Base-by-base conservation (phyloP, 2,113 vertebrate genomes). In the Dascyllus trimaculatus region DNA sequence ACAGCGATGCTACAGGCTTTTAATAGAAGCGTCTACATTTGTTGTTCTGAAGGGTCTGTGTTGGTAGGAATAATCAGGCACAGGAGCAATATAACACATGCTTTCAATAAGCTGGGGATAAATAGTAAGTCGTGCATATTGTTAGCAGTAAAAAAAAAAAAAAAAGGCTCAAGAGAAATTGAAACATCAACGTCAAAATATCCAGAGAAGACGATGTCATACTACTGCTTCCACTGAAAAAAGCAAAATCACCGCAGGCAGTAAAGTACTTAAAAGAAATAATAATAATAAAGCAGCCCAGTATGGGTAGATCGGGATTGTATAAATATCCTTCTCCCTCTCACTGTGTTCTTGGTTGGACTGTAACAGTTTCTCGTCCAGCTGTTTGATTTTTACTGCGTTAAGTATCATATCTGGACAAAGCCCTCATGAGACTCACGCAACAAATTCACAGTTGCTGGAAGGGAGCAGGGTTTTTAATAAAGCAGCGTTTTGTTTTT, bases 311-410 rank as follows among this genome's bases (percentile, higher is more conserved):
- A 58, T 61, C 24, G 17, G 32, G 24, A 78, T 43, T 49, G 43
- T 67, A 40, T 45, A 71, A 75, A 81, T 56, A 72, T 68, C 71
- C 11, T 8, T 43, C 57, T 84, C 15, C n/a, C 26, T 22, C 25
- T 43, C 6, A 58, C 35, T 54, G 24, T 35, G n/a, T 51, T 10
- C 32, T 14, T 19, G 48, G 46, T 14, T 62, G 59, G 43, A 58
- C 54, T 51, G 48, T 35, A 29, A 66, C 26, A 13, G 59, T 62
- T 65, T 4, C 40, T 59, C 5, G n/a, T 35, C 80, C 85, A 82
- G 85, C 82, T 84, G 74, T 68, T 85, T 49, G 72, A 67, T 77
- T 81, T 75, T 57, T 80, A 68, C 78, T 48, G 11, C 61, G 78
- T 75, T 85, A 77, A 74, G 73, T 21, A 67, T 78, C 72, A 46